Evolutionary conservation across 2,888 invertebrate genomes (phyloP), one percentile per base, ranked within the genome.

Genomic region (Brenthis hecate): DNA sequence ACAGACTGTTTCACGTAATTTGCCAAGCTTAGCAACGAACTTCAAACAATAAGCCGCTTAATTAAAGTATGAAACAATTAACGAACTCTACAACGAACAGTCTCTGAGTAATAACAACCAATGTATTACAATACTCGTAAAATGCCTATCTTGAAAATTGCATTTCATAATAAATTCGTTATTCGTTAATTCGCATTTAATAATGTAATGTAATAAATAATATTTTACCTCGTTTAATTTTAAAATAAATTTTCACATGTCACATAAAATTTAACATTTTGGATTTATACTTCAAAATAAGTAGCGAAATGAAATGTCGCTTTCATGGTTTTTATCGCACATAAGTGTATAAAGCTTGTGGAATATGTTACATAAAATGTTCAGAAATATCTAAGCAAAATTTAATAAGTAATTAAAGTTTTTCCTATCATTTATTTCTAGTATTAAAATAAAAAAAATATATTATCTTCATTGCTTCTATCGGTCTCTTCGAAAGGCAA

Each of bases 391-490:
- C 32, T 53, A 8, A 36, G 14, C 36, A 8, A 6, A 28, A 53
- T 62, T 62, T 36, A 53, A 51, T 11, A 13, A 64, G 16, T 56
- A 55, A n/a, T n/a, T 28, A 50, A 6, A 11, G 23, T 56, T 64
- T 11, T 43, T 28, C 28, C 36, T 43, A 8, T 36, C 19, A 19
- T 54, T 13, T 36, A 36, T 14, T 43, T 14, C 36, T 36, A 36
- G 53, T 43, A 55, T 23, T 55, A 50, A 57, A 58, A 55, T 32
- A n/a, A 32, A 16, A 28, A 60, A 56, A 53, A 51, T 56, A 66
- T 66, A 66, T 47, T 64, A 47, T 66, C 65, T 61, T 65, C 16
- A 50, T 48, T 70, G 28, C 58, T 58, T 61, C 51, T 58, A 47
- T 47, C 13, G 50, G 23, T 58, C 58, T 16, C 36, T 50, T 14